Percentiles rank a stretch among this genome's conserved stretches.
These are phyloP conservation scores for Chlorospingus semifuscus DNA, from an alignment of 2,797 vertebrate species.

Conservation along the genomic window DNA sequence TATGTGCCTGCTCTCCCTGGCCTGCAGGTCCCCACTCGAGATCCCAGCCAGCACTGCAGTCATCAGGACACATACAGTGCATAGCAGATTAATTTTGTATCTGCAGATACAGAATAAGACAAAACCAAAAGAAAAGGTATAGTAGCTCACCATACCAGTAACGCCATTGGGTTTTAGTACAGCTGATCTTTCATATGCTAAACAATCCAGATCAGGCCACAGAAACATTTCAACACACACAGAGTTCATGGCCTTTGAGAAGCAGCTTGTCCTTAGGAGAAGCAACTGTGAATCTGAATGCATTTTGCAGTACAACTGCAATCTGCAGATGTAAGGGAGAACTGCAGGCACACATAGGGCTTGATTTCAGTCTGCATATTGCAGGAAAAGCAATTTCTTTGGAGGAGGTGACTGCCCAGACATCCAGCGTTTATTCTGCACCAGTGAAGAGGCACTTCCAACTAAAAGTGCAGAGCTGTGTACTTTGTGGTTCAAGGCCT, in stretches of 20 bases:
- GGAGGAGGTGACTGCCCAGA: not conserved
- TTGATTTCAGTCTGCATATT: not conserved
- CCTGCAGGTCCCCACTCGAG: accelerated
- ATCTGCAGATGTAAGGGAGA: not conserved
- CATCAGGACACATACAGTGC: not conserved
- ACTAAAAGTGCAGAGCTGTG: not conserved
- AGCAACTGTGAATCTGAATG: not conserved
- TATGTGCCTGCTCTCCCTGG: not conserved
- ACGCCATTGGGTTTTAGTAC: not conserved
- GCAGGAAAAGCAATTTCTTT: not conserved
- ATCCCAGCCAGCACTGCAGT: not conserved
- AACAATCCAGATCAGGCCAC: not conserved
- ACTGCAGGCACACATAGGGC: not conserved
- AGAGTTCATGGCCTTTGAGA: not conserved
- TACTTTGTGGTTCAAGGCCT: not conserved
- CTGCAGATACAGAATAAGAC: not conserved
- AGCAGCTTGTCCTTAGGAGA: not conserved
- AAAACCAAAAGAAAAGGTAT: not conserved
- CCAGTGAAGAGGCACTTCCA: not conserved
- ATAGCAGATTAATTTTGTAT: not conserved
- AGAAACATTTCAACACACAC: not conserved
- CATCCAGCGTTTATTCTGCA: not conserved
- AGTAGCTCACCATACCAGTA: not conserved
- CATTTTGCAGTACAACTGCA: not conserved
- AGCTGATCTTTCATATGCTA: not conserved